Percentiles rank a stretch among this genome's conserved stretches.
Evolutionary conservation across 2,113 vertebrate genomes (phyloP).

Genomic region (Thinocorus orbignyianus): DNA sequence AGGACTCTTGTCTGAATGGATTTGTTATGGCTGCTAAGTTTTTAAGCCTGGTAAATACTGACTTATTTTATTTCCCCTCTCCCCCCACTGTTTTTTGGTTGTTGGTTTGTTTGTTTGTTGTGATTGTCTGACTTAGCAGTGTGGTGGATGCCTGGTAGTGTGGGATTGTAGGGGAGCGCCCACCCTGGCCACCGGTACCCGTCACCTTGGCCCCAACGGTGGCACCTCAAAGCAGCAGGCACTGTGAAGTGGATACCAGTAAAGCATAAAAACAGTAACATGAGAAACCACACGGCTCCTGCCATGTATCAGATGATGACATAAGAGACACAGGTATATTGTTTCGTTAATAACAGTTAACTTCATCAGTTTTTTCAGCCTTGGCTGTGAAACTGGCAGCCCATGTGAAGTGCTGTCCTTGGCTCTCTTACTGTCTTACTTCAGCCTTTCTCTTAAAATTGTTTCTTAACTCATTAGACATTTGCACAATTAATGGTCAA

Average conservation of each 20-base stretch:
- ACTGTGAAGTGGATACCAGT: background rate
- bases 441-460: background rate
- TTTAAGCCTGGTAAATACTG: background rate
- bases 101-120: background rate
- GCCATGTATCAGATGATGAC: background rate
- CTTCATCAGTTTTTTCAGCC: background rate
- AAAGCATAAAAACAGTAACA: background rate
- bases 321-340: accelerated
- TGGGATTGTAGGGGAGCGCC: accelerated
- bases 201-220: accelerated
- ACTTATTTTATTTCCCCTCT: background rate
- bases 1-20: background rate
- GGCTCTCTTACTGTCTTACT: background rate
- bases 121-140: background rate
- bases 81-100: too few relatives aligned
- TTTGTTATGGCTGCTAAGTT: background rate
- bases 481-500: background rate
- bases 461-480: background rate
- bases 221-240: background rate
- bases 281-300: background rate
- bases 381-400: background rate
- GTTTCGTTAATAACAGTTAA: background rate
- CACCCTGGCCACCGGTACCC: background rate
- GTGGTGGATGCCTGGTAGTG: background rate
- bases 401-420: background rate